Base-by-base conservation (phyloP, 2,888 invertebrate genomes). In the Platycheirus albimanus region DNA sequence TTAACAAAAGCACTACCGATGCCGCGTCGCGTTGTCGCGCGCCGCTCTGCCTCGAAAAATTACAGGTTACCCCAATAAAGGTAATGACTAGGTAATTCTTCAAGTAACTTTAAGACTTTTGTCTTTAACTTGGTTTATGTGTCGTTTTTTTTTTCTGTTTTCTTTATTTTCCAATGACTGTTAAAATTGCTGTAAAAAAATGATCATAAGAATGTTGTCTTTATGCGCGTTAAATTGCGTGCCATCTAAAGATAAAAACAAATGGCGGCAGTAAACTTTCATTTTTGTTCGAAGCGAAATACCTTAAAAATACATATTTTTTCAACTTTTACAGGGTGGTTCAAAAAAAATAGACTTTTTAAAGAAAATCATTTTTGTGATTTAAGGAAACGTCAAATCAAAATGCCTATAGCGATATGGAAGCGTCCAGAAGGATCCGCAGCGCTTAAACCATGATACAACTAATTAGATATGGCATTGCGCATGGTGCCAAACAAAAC, bases 191-290 rank as follows among this genome's bases (percentile, higher is more conserved):
- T 5, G n/a, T n/a, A n/a, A n/a, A n/a, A n/a, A 54, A 36, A 36
- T n/a, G 19, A 20, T 8, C 36, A 20, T 33, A 52, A 54, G 13
- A 20, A 20, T n/a, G n/a, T 19, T 20, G 11, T 45, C 10, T 11
- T 52, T 33, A n/a, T 33, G 2, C n/a, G 54, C 47, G 33, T 30
- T 47, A 30, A 30, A 41, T 70, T 54, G 71, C 77, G 64, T 77
- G 77, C 1, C 41, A 71, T 54, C 11, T 19, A 49, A 77, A 38
- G 30, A 54, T 70, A 64, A 74, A 54, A 38, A 38, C 41, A 47
- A 33, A 19, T 36, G 20, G 36, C 54, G 19, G 49, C 24, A 77
- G 56, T 64, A 41, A 56, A 56, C 71, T 71, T 77, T 77, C 63
- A 13, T 47, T 71, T 49, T 41, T 54, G 7, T 54, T 56, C 28